Percentiles rank a stretch among this genome's conserved stretches.
phyloP scores from a whole-genome alignment of 2,888 invertebrate genomes.

The Parasteatoda lunata region DNA sequence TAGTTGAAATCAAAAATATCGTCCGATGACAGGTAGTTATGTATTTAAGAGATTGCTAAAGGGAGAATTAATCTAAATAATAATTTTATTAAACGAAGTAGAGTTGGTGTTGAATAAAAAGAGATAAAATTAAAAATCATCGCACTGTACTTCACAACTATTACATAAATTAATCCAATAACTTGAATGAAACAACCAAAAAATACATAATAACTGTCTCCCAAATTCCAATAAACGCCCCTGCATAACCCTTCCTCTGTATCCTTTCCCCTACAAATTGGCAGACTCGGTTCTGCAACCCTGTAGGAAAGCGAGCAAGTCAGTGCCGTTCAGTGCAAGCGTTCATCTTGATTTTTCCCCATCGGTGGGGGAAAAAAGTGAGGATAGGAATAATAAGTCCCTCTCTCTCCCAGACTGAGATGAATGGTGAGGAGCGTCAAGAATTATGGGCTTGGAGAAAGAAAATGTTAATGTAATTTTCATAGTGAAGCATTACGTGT shows the following conservation, averaged over 20 bases:
- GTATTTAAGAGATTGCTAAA: no score
- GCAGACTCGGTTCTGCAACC: constrained; percentile 26
- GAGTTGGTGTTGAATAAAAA: no score
- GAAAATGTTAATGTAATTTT: constrained; percentile 68
- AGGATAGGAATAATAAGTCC: constrained; percentile 40
- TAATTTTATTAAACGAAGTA: no score
- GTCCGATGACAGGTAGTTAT: no score
- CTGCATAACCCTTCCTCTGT: background rate
- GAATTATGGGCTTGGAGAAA: constrained; percentile 57
- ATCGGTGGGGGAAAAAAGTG: background rate
- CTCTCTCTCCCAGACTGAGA: constrained; percentile 42
- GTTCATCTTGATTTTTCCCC: constrained; percentile 56
- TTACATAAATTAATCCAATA: no score
- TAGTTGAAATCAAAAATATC: no score
- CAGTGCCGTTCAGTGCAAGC: constrained; percentile 45
- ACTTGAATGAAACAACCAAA: background rate
- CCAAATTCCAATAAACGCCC: background rate
- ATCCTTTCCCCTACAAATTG: constrained; percentile 17
- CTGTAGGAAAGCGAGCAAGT: constrained; percentile 27
- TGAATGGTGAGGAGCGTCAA: constrained; percentile 55
- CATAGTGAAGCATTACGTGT: constrained; percentile 64
- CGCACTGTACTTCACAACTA: no score
- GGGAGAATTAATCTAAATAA: no score
- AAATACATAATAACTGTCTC: background rate
- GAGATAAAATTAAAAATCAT: no score